These are phyloP conservation scores for Zonitis immaculata DNA, from an alignment of 2,888 invertebrate species.

Conservation along the genomic window DNA sequence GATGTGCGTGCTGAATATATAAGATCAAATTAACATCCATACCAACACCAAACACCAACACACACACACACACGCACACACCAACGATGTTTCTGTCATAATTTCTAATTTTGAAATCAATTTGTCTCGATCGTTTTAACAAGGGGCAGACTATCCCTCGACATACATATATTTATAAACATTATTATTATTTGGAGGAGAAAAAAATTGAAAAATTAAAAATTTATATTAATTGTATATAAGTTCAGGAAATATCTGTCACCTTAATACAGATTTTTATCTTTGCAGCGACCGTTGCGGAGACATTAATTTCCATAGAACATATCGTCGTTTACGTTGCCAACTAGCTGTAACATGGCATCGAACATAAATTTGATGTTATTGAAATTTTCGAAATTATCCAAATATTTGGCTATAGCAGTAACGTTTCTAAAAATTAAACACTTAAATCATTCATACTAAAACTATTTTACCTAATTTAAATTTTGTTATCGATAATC, in stretches of 20 bases:
- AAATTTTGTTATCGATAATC: too few relatives aligned
- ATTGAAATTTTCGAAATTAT: constrained; percentile 1
- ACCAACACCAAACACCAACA: not conserved
- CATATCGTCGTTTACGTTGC: not conserved
- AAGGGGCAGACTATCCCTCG: not conserved
- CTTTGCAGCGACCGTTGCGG: not conserved
- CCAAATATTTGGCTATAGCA: not conserved
- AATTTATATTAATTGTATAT: not conserved
- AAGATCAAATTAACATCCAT: not conserved
- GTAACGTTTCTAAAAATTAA: too few relatives aligned
- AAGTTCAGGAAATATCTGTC: not conserved
- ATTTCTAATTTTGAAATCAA: not conserved
- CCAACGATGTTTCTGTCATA: not conserved
- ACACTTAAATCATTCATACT: too few relatives aligned
- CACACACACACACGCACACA: not conserved
- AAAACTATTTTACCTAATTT: too few relatives aligned
- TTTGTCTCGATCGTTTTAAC: not conserved
- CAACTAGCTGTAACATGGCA: not conserved
- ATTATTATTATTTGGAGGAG: not conserved
- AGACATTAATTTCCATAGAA: not conserved
- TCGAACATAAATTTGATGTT: not conserved
- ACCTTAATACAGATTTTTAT: not conserved
- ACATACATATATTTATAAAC: not conserved
- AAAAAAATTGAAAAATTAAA: too few relatives aligned
- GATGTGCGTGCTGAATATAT: not conserved